phyloP scores from a whole-genome alignment of 2,888 invertebrate species.

The Pocota personata region DNA sequence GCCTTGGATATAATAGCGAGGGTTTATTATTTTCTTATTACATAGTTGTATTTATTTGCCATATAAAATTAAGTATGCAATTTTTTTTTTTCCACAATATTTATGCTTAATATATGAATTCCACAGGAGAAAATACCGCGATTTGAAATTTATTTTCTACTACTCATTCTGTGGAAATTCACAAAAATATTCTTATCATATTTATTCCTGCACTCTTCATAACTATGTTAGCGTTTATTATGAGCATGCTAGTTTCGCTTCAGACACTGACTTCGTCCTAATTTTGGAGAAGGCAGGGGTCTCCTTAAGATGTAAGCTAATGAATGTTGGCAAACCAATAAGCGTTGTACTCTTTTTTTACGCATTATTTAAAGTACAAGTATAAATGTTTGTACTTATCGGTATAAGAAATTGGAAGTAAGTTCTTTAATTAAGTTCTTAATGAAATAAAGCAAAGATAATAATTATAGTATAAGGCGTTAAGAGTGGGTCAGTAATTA shows the following conservation, averaged over 20 bases:
- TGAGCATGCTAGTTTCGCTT: not conserved
- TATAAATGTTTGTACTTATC: not conserved
- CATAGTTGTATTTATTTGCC: not conserved
- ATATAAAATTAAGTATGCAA: slow-evolving; percentile 4
- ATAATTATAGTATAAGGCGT: not conserved
- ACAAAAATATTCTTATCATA: too few relatives aligned
- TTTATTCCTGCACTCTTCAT: too few relatives aligned
- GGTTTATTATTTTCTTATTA: slow-evolving; percentile 22
- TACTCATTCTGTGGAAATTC: too few relatives aligned
- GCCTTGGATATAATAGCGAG: slow-evolving; percentile 59
- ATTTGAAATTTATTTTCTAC: too few relatives aligned
- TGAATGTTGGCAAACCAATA: not conserved
- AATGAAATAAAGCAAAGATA: not conserved
- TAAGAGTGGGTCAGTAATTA: not conserved
- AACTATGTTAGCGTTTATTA: not conserved
- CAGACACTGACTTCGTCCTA: not conserved
- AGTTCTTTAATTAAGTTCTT: not conserved
- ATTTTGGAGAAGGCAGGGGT: not conserved
- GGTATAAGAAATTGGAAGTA: not conserved
- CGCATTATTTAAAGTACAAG: not conserved
- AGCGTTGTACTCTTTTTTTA: not conserved
- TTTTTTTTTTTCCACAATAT: not conserved
- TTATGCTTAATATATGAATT: not conserved
- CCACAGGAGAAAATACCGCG: not conserved
- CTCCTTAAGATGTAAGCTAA: not conserved